These are phyloP conservation scores for Uria lomvia DNA, from an alignment of 2,113 vertebrate genomes.

Conservation along the genomic window DNA sequence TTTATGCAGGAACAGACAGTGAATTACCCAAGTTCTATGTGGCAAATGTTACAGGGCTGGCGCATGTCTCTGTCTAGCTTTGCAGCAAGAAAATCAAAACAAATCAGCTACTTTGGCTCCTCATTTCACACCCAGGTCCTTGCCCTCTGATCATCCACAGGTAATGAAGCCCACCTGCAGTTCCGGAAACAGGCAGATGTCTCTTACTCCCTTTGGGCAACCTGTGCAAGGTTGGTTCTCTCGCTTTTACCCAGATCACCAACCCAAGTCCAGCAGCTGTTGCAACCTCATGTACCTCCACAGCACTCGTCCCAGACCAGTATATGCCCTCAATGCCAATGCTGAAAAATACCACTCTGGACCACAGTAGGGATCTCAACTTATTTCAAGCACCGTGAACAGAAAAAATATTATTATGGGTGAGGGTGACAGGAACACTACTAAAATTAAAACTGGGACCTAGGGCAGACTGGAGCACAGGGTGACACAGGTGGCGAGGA, in stretches of 20 bases:
- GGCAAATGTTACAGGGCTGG: background rate
- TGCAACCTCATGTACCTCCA: background rate
- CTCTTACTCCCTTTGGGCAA: background rate
- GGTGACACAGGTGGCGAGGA: fast-evolving
- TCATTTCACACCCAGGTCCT: background rate
- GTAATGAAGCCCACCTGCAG: background rate
- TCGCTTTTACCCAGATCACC: background rate
- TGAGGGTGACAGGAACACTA: background rate
- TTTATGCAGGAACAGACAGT: background rate
- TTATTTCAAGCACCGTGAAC: background rate
- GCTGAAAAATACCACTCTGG: background rate
- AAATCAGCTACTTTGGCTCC: background rate
- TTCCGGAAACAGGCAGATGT: background rate
- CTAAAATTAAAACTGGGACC: background rate
- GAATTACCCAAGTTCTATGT: background rate
- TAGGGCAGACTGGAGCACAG: background rate
- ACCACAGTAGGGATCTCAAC: background rate
- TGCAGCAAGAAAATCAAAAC: background rate
- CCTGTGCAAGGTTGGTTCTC: background rate
- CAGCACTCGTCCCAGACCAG: background rate
- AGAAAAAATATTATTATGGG: background rate
- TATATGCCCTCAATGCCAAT: background rate
- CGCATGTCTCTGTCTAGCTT: background rate
- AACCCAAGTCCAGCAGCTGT: background rate
- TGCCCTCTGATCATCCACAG: background rate